Evolutionary conservation across 2,113 vertebrate species (phyloP), one percentile per base, ranked within the genome.

Genomic region (Lepus americanus): DNA sequence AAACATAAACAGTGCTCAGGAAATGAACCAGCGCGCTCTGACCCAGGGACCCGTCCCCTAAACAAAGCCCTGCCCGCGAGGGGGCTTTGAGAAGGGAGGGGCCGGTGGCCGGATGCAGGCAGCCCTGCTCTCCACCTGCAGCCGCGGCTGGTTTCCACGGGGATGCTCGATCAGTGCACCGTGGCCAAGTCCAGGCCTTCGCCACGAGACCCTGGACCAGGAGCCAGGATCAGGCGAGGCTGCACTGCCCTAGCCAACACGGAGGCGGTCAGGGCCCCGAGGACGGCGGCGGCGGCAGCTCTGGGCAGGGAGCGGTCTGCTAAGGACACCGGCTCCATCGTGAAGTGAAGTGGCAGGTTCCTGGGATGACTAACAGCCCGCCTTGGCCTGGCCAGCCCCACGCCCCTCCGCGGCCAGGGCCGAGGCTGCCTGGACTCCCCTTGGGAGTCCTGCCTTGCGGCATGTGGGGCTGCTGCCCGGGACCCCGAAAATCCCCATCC

Each of bases 1-100:
- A 51, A 1, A 11, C 0, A 2, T 0, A 27, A 27, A 5, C 13
- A 1, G 72, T 0, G 0, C 9, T 33, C 44, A 64, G 53, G 92
- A 31, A 79, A 31, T 25, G 2, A 16, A 39, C 64, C 8, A 14
- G 49, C 39, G 49, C 7, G 9, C n/a, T 29, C 17, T 2, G 22
- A n/a, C 69, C 19, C 2, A 33, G 66, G 84, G 23, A 39, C 64
- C 29, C 6, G 14, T 0, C 44, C 2, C 39, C 14, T 39, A 59
- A 53, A 69, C 22, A 9, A 29, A 64, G 22, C 11, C 27, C 49
- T 6, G 39, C 67, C 9, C 0, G 11, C 9, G 31, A 5, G 0
- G 2, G 36, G 69, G 27, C 74, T 82, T 17, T 0, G 23, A 11
- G 74, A 25, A 9, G 3, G 69, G 49, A 4, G 66, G 39, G 8